A percentile compares a stretch with the other conserved stretches of the same genome.
phyloP scores from a whole-genome alignment of 92 coral and sea anemone genomes.

The Epizoanthus scotinus region DNA sequence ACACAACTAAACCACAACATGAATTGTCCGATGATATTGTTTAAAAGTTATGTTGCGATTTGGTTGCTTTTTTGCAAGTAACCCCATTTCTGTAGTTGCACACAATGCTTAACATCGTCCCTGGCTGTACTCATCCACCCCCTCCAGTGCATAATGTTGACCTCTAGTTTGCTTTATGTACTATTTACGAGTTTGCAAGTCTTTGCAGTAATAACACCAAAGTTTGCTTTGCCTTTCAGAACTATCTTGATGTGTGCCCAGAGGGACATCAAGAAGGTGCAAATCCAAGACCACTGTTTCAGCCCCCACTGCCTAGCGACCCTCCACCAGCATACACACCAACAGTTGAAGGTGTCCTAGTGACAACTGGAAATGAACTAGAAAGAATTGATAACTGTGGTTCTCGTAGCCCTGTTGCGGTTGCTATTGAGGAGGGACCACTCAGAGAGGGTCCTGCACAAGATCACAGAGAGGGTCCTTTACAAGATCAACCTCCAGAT shows the following conservation, averaged over 20 bases:
- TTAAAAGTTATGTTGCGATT: too few species aligned
- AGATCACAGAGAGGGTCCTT: background rate
- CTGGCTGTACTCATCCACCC: too few species aligned
- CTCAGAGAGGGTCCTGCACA: background rate
- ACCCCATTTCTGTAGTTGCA: too few species aligned
- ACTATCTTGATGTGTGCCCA: slow-evolving; percentile 65
- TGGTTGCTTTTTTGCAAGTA: too few species aligned
- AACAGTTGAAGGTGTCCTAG: slow-evolving; percentile 7
- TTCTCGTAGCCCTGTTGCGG: background rate
- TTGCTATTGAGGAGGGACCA: slow-evolving; percentile 8
- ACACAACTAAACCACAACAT: too few species aligned
- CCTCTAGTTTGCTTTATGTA: too few species aligned
- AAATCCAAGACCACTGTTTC: slow-evolving; percentile 5
- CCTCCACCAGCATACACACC: slow-evolving; percentile 32
- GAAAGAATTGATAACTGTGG: background rate
- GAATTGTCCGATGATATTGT: too few species aligned
- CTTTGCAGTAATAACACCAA: too few species aligned
- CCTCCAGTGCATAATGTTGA: too few species aligned
- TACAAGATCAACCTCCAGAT: too few species aligned
- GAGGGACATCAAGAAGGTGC: slow-evolving; percentile 44
- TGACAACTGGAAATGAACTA: background rate
- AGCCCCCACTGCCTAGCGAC: slow-evolving; percentile 22
- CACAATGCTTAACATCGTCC: too few species aligned
- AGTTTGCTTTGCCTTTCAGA: slow-evolving; percentile 34
- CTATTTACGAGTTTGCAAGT: too few species aligned